These are phyloP conservation scores for Pipistrellus pipistrellus DNA, from an alignment of 2,797 vertebrate genomes.

Conservation along the genomic window DNA sequence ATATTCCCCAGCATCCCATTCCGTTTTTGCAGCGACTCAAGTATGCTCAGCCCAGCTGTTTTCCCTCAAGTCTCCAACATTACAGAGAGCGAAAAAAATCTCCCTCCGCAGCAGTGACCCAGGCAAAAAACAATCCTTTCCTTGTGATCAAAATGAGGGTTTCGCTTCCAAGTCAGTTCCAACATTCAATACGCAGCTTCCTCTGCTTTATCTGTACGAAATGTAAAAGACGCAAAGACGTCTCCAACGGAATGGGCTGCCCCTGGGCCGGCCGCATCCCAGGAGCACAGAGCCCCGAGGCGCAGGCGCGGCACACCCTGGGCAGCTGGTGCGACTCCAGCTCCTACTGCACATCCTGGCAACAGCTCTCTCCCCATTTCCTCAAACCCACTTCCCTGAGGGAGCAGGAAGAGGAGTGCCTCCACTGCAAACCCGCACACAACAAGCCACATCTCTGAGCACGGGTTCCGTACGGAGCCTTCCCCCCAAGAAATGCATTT, in stretches of 20 bases:
- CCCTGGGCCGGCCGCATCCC: constrained; percentile 65
- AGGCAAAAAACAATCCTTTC: constrained; percentile 91
- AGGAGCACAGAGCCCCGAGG: constrained; percentile 65
- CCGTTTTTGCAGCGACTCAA: constrained; percentile 87
- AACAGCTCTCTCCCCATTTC: constrained; percentile 73
- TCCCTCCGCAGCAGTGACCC: constrained; percentile 88
- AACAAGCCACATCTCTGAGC: constrained; percentile 31
- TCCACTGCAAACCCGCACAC: neutral
- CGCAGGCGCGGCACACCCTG: constrained; percentile 51
- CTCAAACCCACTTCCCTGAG: constrained; percentile 62
- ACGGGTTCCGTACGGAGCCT: fast-evolving
- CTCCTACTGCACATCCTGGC: constrained; percentile 66
- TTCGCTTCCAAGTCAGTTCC: constrained; percentile 86
- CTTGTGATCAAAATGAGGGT: constrained; percentile 89
- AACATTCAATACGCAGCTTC: constrained; percentile 87
- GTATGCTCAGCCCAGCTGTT: constrained; percentile 91
- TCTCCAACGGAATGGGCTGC: constrained; percentile 40
- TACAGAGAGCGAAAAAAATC: constrained; percentile 87
- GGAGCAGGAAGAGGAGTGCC: neutral
- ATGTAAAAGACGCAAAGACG: constrained; percentile 77
- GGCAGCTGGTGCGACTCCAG: neutral
- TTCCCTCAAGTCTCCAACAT: constrained; percentile 92
- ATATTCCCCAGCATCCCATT: constrained; percentile 90
- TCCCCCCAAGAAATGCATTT: neutral
- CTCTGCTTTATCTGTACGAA: constrained; percentile 88